Conservation (phyloP, 1,140 invertebrate genomes). For the Trichonephila inaurata region DNA sequence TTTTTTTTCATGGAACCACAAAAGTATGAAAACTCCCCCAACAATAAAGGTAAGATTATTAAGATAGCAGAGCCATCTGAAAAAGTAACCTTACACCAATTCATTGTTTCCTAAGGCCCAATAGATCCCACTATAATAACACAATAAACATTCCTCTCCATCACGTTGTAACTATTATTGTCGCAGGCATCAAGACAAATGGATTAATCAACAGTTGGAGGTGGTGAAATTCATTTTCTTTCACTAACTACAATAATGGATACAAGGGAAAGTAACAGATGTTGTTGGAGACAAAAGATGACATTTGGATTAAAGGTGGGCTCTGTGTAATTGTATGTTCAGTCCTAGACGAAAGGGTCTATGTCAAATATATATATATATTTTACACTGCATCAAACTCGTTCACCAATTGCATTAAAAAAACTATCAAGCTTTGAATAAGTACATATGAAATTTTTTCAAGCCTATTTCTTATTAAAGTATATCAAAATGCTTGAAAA, state of each 20-base stretch:
- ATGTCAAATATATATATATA: too few species aligned
- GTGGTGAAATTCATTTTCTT: conserved; percentile 38
- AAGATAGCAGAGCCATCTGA: not conserved
- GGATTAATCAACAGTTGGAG: conserved; percentile 58
- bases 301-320: conserved; percentile 29
- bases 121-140: not conserved
- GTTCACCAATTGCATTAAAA: too few species aligned
- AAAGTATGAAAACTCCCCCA: not conserved
- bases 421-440: too few species aligned
- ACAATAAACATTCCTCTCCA: conserved; percentile 10
- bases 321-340: not conserved
- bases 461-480: too few species aligned
- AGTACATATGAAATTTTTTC: too few species aligned
- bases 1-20: not conserved
- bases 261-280: conserved; percentile 51
- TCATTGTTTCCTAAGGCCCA: not conserved
- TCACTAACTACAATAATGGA: conserved; percentile 12
- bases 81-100: not conserved
- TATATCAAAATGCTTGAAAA: too few species aligned
- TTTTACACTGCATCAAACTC: too few species aligned
- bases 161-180: conserved; percentile 28
- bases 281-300: conserved; percentile 40
- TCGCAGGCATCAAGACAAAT: conserved; percentile 62
- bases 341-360: not conserved
- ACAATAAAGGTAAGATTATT: not conserved